Conservation (phyloP, 1,140 invertebrate species). For the Myzus persicae region DNA sequence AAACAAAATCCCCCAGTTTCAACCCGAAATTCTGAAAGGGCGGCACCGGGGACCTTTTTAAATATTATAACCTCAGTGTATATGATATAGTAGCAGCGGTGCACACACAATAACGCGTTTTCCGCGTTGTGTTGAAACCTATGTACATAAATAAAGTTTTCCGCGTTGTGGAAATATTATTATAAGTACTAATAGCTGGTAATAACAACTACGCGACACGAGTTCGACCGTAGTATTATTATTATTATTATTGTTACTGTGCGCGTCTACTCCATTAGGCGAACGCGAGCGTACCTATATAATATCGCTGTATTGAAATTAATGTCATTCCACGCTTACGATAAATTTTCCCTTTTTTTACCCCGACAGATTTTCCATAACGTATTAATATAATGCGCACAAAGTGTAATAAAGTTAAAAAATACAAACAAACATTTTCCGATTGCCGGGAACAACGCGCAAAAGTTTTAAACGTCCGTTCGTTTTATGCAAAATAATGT, state of each 20-base stretch:
- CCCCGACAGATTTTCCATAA: not conserved
- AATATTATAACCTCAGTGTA: not conserved
- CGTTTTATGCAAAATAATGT: not conserved
- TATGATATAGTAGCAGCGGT: not conserved
- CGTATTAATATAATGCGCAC: not conserved
- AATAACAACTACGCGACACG: conserved; percentile 3
- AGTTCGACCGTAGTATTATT: conserved; percentile 4
- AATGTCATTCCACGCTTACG: not conserved
- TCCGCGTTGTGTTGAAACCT: not conserved
- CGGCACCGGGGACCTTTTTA: not conserved
- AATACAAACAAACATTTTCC: not conserved
- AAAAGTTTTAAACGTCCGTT: not conserved
- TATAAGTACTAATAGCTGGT: not conserved
- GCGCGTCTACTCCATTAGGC: not conserved
- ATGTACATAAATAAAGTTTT: not conserved
- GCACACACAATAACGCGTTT: not conserved
- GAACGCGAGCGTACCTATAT: not conserved
- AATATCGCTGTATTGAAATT: not conserved
- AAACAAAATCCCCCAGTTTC: not conserved
- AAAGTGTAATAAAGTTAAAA: not conserved
- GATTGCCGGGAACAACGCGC: not conserved
- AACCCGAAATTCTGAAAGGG: not conserved
- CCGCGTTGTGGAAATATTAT: not conserved
- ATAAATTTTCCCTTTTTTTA: not conserved
- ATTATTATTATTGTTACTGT: not conserved